Base-by-base conservation (phyloP, 1,140 invertebrate genomes). In the Drosophila orosa region DNA sequence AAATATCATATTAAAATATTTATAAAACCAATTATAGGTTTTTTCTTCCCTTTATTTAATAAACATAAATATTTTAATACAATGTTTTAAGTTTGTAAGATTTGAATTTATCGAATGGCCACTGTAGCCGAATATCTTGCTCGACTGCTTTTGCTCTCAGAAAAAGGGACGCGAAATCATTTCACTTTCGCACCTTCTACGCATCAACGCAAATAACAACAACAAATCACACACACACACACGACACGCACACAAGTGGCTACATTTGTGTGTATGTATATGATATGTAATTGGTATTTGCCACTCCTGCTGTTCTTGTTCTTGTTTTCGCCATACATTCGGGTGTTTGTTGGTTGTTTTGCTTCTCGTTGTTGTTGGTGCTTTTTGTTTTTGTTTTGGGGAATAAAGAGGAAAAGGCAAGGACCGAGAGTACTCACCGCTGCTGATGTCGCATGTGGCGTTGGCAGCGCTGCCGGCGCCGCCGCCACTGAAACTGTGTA, bases 401-500 rank as follows among this genome's bases (percentile, higher is more conserved):
- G 35, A 29, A 35, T 9, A 22, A 33, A 35, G 9, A 29, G 22
- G 29, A 37, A 27, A 19, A 55, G 24, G 25, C 31, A 35, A 54
- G 29, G 31, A n/a, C 25, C 19, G 12, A 31, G 12, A 31, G 9
- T 22, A 91, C 90, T 91, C 71, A 91, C 90, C 90, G 80, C 78
- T 80, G 62, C 31, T 78, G 77, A 63, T 80, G 79, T 87, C 87
- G 71, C 87, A 77, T 48, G 76, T 56, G 73, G 72, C 65, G 50
- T 55, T 90, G 61, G 61, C 72, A 76, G 77, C 74, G 57, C 78
- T 68, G 67, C 68, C 75, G 59, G 31, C 75, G 29, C 81, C 82
- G 56, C 85, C 84, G 62, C 84, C 73, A 54, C 90, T 81, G 66
- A 91, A 91, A 74, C 90, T 90, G 74, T 91, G 90, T 78, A 91